phyloP scores from a whole-genome alignment of 1,140 invertebrate genomes.

The Zophobas atratus region DNA sequence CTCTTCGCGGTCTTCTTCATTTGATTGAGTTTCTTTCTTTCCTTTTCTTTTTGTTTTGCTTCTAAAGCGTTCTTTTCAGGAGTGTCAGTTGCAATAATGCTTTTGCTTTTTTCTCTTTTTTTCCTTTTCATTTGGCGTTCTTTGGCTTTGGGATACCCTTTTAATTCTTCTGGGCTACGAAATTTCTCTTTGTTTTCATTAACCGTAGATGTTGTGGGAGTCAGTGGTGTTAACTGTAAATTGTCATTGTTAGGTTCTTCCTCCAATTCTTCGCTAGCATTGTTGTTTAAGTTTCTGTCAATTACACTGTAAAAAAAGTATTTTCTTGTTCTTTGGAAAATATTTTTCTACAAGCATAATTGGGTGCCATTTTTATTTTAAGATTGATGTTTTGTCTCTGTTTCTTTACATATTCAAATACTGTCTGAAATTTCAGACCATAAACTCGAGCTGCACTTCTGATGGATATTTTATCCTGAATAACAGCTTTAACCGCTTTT shows the following conservation, averaged over 20 bases:
- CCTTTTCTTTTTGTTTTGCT: neutral
- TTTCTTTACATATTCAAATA: slow-evolving; percentile 13
- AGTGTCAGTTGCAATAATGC: neutral
- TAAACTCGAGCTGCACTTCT: slow-evolving; percentile 1
- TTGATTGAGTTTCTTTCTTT: neutral
- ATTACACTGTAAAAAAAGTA: neutral
- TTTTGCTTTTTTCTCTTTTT: neutral
- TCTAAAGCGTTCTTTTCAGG: neutral
- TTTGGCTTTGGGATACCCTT: neutral
- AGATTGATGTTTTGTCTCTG: neutral
- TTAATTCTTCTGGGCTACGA: neutral
- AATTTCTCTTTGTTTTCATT: slow-evolving; percentile 1
- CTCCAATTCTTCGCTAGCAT: too few relatives aligned
- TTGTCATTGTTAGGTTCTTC: too few relatives aligned
- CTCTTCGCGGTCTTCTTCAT: neutral
- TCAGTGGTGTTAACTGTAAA: too few relatives aligned
- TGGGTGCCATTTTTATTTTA: slow-evolving; percentile 11
- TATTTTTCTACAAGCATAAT: slow-evolving; percentile 7
- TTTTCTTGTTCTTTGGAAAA: slow-evolving; percentile 20
- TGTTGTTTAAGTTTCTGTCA: too few relatives aligned
- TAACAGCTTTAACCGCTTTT: neutral
- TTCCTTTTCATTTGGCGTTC: neutral
- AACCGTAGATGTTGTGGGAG: too few relatives aligned
- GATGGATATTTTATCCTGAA: neutral
- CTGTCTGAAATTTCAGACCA: slow-evolving; percentile 9